These are phyloP conservation scores for Progne subis DNA, from an alignment of 2,113 vertebrate species.

Conservation along the genomic window DNA sequence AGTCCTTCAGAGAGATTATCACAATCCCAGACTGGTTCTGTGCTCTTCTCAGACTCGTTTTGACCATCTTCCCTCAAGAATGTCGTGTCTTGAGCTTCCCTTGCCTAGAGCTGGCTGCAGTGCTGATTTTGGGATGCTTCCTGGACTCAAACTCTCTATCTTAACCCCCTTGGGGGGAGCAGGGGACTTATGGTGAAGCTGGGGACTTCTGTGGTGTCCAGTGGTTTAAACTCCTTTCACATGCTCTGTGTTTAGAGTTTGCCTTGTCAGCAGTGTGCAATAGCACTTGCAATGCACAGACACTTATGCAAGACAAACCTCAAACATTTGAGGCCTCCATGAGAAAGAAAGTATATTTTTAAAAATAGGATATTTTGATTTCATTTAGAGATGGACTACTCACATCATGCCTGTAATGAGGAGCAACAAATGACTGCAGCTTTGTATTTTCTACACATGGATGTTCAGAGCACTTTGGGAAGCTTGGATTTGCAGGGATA, in stretches of 20 bases:
- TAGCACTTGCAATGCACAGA: not conserved
- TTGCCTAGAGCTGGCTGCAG: not conserved
- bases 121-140: not conserved
- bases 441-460: not conserved
- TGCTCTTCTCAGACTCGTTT: not conserved
- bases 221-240: not conserved
- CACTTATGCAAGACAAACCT: not conserved
- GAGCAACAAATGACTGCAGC: accelerated
- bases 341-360: not conserved
- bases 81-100: accelerated
- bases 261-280: not conserved
- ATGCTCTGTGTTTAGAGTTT: not conserved
- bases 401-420: not conserved
- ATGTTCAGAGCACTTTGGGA: not conserved
- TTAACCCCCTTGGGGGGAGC: not conserved
- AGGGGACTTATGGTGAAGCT: not conserved
- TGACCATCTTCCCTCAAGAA: not conserved
- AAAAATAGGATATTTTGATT: not conserved
- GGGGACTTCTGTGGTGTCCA: not conserved
- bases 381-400: not conserved
- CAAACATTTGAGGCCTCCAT: not conserved
- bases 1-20: not conserved
- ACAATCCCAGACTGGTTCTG: not conserved
- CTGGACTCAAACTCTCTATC: not conserved
- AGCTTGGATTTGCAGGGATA: not conserved